A percentile compares a stretch with the other conserved stretches of the same genome.
phyloP scores from a whole-genome alignment of 2,888 invertebrate genomes.

The Tenthredo mesomela region DNA sequence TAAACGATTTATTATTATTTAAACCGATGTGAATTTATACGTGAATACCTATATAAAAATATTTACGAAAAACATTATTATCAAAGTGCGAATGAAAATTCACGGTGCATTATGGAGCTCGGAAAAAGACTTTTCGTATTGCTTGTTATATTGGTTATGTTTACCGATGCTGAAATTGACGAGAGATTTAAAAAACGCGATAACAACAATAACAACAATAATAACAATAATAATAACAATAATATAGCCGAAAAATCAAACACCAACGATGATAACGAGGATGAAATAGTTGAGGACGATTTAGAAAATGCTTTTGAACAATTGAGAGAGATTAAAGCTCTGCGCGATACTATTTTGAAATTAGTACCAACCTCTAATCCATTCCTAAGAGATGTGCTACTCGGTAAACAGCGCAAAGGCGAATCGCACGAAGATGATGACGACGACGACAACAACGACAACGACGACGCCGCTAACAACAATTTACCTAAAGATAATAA shows the following conservation, averaged over 20 bases:
- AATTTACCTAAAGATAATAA: not conserved
- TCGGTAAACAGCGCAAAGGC: constrained; percentile 62
- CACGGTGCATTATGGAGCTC: constrained; percentile 56
- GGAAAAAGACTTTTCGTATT: constrained; percentile 61
- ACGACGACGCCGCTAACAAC: not conserved
- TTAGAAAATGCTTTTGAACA: constrained; percentile 65
- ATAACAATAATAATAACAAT: constrained; percentile 40
- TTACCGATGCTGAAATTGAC: constrained; percentile 61
- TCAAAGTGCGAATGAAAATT: constrained; percentile 56
- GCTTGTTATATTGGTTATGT: constrained; percentile 62
- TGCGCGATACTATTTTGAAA: constrained; percentile 68
- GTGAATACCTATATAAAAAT: too few relatives aligned
- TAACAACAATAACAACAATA: constrained; percentile 50
- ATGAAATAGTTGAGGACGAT: constrained; percentile 37
- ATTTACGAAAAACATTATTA: constrained; percentile 13
- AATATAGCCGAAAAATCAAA: constrained; percentile 25
- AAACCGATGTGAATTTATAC: constrained; percentile 36
- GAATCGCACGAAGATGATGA: constrained; percentile 56
- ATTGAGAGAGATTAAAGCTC: constrained; percentile 65
- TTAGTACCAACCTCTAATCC: constrained; percentile 62
- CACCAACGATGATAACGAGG: constrained; percentile 52
- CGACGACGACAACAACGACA: constrained; percentile 54
- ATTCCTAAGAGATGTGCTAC: constrained; percentile 63
- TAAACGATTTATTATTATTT: constrained; percentile 36
- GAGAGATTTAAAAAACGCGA: constrained; percentile 59